phyloP scores from a whole-genome alignment of 2,888 invertebrate genomes.

The Torymus texanus region DNA sequence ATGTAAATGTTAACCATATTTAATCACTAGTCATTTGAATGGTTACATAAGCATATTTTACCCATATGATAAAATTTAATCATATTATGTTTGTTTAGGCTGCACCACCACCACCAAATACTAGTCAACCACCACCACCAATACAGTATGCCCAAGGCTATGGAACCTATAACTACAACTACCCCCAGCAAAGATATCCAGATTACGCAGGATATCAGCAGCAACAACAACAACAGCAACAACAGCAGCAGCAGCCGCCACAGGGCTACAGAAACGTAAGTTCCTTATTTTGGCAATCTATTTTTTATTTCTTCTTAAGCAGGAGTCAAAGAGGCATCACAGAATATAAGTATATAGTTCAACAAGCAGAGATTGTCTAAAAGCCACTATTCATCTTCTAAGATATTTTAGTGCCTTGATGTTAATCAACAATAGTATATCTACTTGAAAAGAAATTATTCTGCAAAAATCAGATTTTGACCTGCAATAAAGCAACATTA shows the following conservation, averaged over 20 bases:
- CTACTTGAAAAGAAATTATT: conserved; percentile 7
- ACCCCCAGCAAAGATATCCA: conserved; percentile 67
- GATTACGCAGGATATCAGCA: conserved; percentile 65
- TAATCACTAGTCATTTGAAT: too few relatives aligned
- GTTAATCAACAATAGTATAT: conserved; percentile 25
- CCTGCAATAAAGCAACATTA: background rate
- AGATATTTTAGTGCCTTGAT: conserved; percentile 31
- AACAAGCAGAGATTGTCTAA: conserved; percentile 21
- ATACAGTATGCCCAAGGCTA: conserved; percentile 70
- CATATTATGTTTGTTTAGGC: conserved; percentile 60
- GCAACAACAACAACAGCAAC: background rate
- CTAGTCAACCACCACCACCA: conserved; percentile 71
- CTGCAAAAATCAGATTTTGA: conserved; percentile 30
- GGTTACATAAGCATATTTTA: too few relatives aligned
- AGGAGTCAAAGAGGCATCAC: conserved; percentile 21
- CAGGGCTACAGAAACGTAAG: conserved; percentile 71
- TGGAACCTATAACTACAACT: conserved; percentile 72
- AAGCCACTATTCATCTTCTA: conserved; percentile 5
- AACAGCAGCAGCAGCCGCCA: conserved; percentile 51
- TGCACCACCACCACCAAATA: conserved; percentile 70
- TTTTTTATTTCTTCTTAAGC: conserved; percentile 12
- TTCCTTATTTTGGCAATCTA: conserved; percentile 50
- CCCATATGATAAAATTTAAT: background rate
- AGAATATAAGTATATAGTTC: conserved; percentile 5
- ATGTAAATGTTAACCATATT: too few relatives aligned